These are phyloP conservation scores for Anser cygnoides DNA, from an alignment of 2,113 vertebrate genomes.

Conservation along the genomic window DNA sequence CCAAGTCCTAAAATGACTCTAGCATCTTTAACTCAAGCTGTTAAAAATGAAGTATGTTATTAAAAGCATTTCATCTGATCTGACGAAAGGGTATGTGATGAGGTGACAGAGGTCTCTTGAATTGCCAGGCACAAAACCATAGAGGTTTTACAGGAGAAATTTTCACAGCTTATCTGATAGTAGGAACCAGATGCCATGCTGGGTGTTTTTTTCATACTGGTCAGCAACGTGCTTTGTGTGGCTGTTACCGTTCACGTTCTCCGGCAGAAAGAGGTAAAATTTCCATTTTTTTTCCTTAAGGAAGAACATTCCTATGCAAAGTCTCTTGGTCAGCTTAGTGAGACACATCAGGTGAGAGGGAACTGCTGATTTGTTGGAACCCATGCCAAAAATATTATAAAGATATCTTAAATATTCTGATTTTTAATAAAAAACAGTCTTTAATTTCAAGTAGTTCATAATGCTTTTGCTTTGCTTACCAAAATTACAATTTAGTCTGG, in stretches of 20 bases:
- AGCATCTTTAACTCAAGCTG: no score
- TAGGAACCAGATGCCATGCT: neutral
- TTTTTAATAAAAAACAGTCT: neutral
- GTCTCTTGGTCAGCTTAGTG: neutral
- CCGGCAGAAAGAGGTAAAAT: neutral
- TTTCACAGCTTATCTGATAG: neutral
- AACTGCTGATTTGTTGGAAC: neutral
- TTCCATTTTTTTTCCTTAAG: neutral
- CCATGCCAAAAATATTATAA: neutral
- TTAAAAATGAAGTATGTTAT: neutral
- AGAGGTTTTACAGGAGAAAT: neutral
- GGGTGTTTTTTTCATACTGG: neutral
- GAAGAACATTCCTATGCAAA: neutral
- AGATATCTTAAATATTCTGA: neutral
- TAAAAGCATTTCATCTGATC: neutral
- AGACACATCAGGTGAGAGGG: neutral
- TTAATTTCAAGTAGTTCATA: neutral
- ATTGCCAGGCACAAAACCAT: fast-evolving
- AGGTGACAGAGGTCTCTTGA: neutral
- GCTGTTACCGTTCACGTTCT: fast-evolving
- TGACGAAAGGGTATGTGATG: neutral
- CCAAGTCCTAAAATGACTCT: neutral
- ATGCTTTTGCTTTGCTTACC: neutral
- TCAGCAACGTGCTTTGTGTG: neutral
- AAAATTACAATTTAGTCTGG: neutral